Evolutionary conservation across 2,888 invertebrate species (phyloP), one percentile per base, ranked within the genome.

Genomic region (Ophonus ardosiacus): DNA sequence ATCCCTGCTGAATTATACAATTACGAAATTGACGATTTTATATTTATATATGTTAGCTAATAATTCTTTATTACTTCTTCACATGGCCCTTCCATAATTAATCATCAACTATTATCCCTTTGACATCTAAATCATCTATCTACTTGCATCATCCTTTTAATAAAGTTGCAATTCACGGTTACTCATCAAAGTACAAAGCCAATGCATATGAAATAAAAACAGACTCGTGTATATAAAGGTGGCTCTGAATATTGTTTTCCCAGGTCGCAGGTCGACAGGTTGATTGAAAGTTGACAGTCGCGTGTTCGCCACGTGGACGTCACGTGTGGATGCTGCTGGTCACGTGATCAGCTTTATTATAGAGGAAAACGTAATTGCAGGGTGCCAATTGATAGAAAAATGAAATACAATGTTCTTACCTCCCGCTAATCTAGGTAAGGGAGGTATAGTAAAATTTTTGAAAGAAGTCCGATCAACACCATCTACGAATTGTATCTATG

Each of bases 221-320:
- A 68, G 0, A 18, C 5, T 13, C 63, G 13, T 21, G 63, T 18
- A 15, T 38, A 38, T 40, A 68, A 68, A 68, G 68, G 68, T 68
- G 68, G 24, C 2, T 63, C 18, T 24, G 18, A 18, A 68, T 38
- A 51, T 57, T 15, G 61, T 74, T 71, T 85, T 74, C 63, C 40
- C 56, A 18, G 43, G 40, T 81, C 31, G 21, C 15, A 63, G 18
- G 65, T 31, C 81, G 81, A 85, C 78, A 76, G 57, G 81, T 81
- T 81, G 68, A 81, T 65, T 81, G 81, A 81, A 81, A 65, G 81
- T 81, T 81, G 84, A 83, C 83, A 87, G 86, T 86, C 86, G 86
- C 86, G 87, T 87, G 87, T 86, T 85, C 81, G 83, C 76, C 88
- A 86, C 87, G 88, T 87, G 88, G 82, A 82, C 85, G 85, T 85